Evolutionary conservation across 2,113 vertebrate species (phyloP).

Genomic region (Pteropus alecto): DNA sequence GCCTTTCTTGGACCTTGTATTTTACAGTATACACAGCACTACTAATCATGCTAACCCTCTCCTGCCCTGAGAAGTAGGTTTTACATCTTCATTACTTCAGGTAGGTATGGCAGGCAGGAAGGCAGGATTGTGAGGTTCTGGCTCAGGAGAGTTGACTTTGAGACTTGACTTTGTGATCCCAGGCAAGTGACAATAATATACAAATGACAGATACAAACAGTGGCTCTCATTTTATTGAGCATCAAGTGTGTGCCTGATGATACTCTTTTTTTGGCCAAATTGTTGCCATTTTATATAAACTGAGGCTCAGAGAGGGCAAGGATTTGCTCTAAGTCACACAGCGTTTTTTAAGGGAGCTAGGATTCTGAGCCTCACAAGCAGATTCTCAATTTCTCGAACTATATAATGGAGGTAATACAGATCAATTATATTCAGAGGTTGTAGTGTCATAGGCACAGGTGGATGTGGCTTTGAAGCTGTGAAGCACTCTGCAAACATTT

Average conservation of each 20-base stretch:
- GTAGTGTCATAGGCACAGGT: neutral
- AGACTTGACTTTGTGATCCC: neutral
- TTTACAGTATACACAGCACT: neutral
- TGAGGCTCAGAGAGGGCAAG: neutral
- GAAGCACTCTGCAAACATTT: neutral
- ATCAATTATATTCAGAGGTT: neutral
- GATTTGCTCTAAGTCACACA: neutral
- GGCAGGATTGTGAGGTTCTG: neutral
- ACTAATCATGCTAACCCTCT: neutral
- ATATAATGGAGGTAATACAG: neutral
- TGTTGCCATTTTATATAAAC: neutral
- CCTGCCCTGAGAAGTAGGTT: neutral
- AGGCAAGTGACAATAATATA: neutral
- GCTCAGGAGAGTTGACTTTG: neutral
- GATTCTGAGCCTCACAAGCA: neutral
- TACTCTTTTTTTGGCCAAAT: neutral
- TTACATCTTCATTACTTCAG: neutral
- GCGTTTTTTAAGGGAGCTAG: neutral
- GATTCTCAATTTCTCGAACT: neutral
- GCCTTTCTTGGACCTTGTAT: neutral
- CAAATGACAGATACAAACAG: neutral
- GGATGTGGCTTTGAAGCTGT: neutral
- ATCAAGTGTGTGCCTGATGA: neutral
- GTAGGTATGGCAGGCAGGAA: neutral
- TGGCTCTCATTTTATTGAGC: neutral